Base-by-base conservation (phyloP, 2,797 vertebrate species). In the Menidia menidia region DNA sequence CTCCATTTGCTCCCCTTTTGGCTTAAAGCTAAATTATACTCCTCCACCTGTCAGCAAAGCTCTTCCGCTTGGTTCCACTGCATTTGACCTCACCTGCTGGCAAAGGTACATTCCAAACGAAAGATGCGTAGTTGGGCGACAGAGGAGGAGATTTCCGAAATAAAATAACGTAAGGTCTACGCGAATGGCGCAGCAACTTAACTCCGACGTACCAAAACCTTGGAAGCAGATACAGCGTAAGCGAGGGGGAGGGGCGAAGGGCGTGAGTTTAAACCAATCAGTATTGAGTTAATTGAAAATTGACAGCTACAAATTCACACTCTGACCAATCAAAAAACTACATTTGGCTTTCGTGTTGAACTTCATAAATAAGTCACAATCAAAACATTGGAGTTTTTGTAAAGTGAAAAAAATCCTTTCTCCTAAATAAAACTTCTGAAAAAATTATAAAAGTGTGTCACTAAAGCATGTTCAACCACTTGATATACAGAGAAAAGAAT, bases 41-140 rank as follows among this genome's bases (percentile, higher is more conserved):
- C 92, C 52, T 94, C 91, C 93, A 96, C 93, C 92, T 93, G 93
- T 81, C 93, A 80, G 85, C 88, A 78, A 90, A 72, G 87, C 90
- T 58, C 90, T 93, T 94, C 92, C 88, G 87, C 79, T 84, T 74
- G 74, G 67, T 82, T 60, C 84, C 87, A 73, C 85, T 39, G 82
- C 89, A 85, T 91, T 87, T 93, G 91, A 92, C 92, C 92, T 94
- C 93, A 95, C 94, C 94, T 95, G 93, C 88, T 79, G 82, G 65
- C 63, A 68, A 61, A 88, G 89, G 76, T 76, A 78, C 73, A 30
- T 56, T 59, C 55, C 43, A 66, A 43, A 75, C 87, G 88, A 43
- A 57, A 65, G 55, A 31, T 71, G 9, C 90, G 88, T 79, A 88
- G 12, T 0, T 0, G 13, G 8, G 2, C 0, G 4, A 7, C 2